These are phyloP conservation scores for Heliocidaris tuberculata DNA, from an alignment of 35 echinoderm and acorn worm genomes.

Conservation along the genomic window DNA sequence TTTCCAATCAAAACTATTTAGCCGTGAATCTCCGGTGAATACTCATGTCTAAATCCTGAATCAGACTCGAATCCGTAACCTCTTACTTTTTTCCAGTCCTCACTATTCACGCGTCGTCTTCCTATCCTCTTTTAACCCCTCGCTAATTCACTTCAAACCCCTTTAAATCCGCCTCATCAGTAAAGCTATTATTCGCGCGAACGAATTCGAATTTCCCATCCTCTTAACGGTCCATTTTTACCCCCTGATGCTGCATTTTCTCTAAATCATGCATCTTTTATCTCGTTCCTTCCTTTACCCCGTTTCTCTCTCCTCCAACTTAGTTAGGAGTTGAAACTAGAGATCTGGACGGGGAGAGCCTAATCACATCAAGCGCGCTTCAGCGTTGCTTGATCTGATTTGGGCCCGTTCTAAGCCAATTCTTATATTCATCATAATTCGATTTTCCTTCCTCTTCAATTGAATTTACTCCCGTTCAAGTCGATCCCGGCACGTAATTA, in stretches of 20 bases:
- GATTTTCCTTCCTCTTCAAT: slow-evolving; percentile 43
- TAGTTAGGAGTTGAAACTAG: slow-evolving; percentile 36
- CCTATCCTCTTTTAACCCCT: neutral
- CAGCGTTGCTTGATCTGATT: slow-evolving; percentile 22
- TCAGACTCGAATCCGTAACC: neutral
- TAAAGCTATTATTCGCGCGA: slow-evolving; percentile 3
- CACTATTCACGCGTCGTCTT: neutral
- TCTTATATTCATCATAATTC: slow-evolving; percentile 51
- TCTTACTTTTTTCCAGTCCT: neutral
- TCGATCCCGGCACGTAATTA: slow-evolving; percentile 37
- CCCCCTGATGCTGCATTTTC: neutral
- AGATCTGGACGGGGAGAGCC: neutral
- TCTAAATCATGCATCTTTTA: neutral
- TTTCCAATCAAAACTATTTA: slow-evolving; percentile 34
- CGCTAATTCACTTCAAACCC: neutral
- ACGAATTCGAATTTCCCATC: neutral
- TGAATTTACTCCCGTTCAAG: slow-evolving; percentile 25
- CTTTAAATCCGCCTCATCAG: neutral
- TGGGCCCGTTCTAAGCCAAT: slow-evolving; percentile 33
- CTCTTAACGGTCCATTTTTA: neutral
- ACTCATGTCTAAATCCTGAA: neutral
- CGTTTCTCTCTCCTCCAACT: neutral
- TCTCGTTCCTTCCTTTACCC: neutral
- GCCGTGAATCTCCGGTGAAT: neutral
- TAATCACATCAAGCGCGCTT: slow-evolving; percentile 20